Conservation (phyloP, 2,113 vertebrate genomes). For the Nothobranchius kuhntae region DNA sequence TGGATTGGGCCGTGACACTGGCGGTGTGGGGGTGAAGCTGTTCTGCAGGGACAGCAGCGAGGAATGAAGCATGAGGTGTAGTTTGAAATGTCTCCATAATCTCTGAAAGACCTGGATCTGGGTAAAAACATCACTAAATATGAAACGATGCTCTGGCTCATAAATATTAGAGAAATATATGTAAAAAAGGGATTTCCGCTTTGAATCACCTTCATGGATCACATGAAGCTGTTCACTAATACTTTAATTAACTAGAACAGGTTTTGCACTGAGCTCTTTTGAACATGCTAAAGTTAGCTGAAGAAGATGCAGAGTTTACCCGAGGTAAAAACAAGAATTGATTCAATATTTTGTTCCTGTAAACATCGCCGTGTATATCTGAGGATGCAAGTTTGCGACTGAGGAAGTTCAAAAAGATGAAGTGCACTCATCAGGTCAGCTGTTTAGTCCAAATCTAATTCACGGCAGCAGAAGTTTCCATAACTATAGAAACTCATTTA, state of each 20-base stretch:
- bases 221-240: no score
- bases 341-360: no score
- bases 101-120: neutral
- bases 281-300: no score
- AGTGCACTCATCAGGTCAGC: slow-evolving; percentile 3
- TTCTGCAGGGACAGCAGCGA: neutral
- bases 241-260: no score
- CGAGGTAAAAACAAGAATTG: no score
- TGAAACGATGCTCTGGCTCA: neutral
- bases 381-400: neutral
- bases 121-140: neutral
- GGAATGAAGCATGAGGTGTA: neutral
- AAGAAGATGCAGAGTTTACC: no score
- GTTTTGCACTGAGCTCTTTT: no score
- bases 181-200: no score
- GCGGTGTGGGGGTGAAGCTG: neutral
- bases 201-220: neutral
- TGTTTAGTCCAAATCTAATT: neutral
- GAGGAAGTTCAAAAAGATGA: slow-evolving; percentile 5
- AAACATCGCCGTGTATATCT: neutral
- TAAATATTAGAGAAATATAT: no score
- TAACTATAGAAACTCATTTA: slow-evolving; percentile 36
- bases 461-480: slow-evolving; percentile 1
- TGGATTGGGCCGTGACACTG: slow-evolving; percentile 7
- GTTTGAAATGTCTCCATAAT: neutral